Evolutionary conservation across 1,140 invertebrate species (phyloP).

Genomic region (Orchesella cincta): DNA sequence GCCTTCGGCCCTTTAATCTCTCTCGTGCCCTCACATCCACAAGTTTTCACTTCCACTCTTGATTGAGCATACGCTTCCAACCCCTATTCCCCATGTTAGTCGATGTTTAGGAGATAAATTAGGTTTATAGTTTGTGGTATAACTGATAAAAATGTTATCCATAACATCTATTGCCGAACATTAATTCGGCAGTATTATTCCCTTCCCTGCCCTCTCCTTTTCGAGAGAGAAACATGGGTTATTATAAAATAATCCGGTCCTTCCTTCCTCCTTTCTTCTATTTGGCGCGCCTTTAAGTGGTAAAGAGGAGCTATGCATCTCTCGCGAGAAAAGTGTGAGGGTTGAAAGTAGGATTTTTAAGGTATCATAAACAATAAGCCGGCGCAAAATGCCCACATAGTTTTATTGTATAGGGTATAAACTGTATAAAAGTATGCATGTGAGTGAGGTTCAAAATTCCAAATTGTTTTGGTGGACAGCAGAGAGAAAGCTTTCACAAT

Average conservation of each 20-base stretch:
- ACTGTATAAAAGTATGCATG: too few species aligned
- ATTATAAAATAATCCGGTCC: background rate
- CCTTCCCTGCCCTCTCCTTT: background rate
- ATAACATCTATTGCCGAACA: background rate
- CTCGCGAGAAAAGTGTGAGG: background rate
- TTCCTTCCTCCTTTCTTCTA: background rate
- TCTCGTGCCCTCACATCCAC: background rate
- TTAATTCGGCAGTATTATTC: background rate
- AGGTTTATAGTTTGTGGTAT: background rate
- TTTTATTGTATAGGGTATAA: too few species aligned
- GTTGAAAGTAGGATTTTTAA: background rate
- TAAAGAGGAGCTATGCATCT: background rate
- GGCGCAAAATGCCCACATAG: background rate
- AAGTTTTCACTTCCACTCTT: too few species aligned
- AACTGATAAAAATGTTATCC: background rate
- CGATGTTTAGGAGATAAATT: background rate
- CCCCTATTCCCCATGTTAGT: too few species aligned
- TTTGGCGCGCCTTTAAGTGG: background rate
- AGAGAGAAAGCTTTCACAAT: background rate
- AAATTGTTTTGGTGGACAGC: constrained; percentile 1
- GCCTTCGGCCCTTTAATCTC: background rate
- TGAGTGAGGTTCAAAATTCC: background rate
- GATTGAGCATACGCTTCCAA: too few species aligned
- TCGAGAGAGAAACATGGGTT: background rate
- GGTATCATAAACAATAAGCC: background rate